These are phyloP conservation scores for Corythucha ciliata DNA, from an alignment of 2,888 invertebrate species.

Conservation along the genomic window DNA sequence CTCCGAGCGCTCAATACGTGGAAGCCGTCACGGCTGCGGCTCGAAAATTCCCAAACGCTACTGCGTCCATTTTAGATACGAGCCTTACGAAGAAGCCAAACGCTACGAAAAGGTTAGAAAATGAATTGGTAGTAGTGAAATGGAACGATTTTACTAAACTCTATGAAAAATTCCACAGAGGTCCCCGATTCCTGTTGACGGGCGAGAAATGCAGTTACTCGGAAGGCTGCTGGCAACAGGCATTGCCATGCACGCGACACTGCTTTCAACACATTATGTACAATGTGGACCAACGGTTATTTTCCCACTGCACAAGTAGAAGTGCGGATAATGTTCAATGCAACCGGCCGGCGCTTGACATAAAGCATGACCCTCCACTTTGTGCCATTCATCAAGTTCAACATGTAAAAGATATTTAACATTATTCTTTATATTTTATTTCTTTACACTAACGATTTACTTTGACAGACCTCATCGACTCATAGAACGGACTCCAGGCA, in stretches of 20 bases:
- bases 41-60: conserved; percentile 35
- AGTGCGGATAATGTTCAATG: conserved; percentile 70
- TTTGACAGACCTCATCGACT: too few relatives aligned
- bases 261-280: conserved; percentile 77
- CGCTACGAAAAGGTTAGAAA: conserved; percentile 20
- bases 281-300: conserved; percentile 73
- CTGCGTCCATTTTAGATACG: conserved; percentile 35
- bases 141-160: too few relatives aligned
- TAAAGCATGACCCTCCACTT: conserved; percentile 68
- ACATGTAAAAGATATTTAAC: conserved; percentile 46
- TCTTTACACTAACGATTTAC: neutral
- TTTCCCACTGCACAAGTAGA: conserved; percentile 70
- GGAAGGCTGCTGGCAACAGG: conserved; percentile 37
- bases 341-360: conserved; percentile 67
- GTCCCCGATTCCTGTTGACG: conserved; percentile 27
- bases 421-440: neutral
- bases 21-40: conserved; percentile 41
- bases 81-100: conserved; percentile 18
- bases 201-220: conserved; percentile 32
- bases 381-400: conserved; percentile 79
- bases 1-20: conserved; percentile 33
- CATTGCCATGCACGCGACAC: conserved; percentile 69
- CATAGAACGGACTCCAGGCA: too few relatives aligned
- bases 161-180: too few relatives aligned
- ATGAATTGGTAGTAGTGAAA: too few relatives aligned